Evolutionary conservation across 2,797 vertebrate genomes (phyloP).

Genomic region (Pteronotus mesoamericanus): DNA sequence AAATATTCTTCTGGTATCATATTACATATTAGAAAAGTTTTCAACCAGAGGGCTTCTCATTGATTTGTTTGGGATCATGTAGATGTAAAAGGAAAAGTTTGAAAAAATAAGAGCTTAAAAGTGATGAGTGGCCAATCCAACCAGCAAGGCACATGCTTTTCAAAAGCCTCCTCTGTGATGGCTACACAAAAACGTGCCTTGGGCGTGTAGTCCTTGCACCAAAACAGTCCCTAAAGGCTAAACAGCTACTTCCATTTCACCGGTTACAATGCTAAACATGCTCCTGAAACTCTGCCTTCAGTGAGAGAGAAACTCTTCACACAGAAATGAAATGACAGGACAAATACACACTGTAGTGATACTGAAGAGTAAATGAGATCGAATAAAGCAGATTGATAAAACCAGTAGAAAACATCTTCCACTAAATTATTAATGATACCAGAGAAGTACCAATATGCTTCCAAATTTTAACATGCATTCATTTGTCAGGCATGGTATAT

Average conservation of each 20-base stretch:
- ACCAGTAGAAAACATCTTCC: neutral
- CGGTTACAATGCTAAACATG: neutral
- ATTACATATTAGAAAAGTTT: neutral
- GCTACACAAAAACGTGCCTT: neutral
- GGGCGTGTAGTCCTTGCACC: neutral
- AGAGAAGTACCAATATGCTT: neutral
- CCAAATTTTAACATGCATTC: neutral
- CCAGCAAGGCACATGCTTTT: neutral
- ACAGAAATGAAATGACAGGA: conserved; percentile 1
- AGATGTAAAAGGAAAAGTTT: conserved; percentile 43
- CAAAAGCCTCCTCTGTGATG: neutral
- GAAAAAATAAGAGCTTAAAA: conserved; percentile 39
- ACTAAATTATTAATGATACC: neutral
- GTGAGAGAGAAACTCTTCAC: neutral
- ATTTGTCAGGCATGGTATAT: neutral
- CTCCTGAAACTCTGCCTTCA: neutral
- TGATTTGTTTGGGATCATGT: conserved; percentile 54
- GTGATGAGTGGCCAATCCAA: neutral
- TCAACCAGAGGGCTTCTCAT: neutral
- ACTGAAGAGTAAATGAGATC: neutral
- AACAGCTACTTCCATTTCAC: neutral
- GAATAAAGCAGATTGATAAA: neutral
- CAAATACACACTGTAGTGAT: neutral
- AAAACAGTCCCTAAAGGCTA: neutral
- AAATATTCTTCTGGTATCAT: neutral